These are phyloP conservation scores for Luidia sarsii DNA, from an alignment of 53 echinoderm and acorn worm species.

Conservation along the genomic window DNA sequence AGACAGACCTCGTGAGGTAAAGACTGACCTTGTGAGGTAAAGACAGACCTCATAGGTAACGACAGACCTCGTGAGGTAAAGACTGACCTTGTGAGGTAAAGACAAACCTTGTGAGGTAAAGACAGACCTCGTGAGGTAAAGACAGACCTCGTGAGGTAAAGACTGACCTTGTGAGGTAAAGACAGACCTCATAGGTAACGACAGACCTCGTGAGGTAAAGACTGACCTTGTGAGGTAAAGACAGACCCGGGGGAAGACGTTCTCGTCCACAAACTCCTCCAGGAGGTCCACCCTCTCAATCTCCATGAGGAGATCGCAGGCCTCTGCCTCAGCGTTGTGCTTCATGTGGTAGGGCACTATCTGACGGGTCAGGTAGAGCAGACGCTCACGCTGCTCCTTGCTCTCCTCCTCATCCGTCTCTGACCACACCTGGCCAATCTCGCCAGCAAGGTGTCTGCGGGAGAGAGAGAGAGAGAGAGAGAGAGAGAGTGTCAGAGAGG, in stretches of 20 bases:
- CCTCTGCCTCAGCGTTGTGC: slow-evolving; percentile 97
- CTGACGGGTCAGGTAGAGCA: slow-evolving; percentile 69
- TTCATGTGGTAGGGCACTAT: slow-evolving; percentile 96
- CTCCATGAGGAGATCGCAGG: slow-evolving; percentile 96
- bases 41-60: slow-evolving; percentile 85
- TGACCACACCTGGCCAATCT: slow-evolving; percentile 85
- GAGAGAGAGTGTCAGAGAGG: not conserved
- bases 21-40: slow-evolving; percentile 82
- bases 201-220: too few species aligned
- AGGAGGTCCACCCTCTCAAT: slow-evolving; percentile 80
- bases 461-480: not conserved
- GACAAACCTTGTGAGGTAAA: slow-evolving; percentile 86
- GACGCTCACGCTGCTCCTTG: slow-evolving; percentile 54
- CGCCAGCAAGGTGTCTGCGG: slow-evolving; percentile 85
- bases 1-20: too few species aligned
- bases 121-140: slow-evolving; percentile 87
- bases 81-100: slow-evolving; percentile 86
- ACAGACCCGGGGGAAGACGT: slow-evolving; percentile 85
- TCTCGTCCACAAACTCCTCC: slow-evolving; percentile 81
- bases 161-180: slow-evolving; percentile 84
- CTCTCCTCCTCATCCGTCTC: slow-evolving; percentile 71
- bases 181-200: slow-evolving; percentile 81
- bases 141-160: too few species aligned
- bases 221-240: slow-evolving; percentile 84
- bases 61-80: slow-evolving; percentile 82